Evolutionary conservation across 2,888 invertebrate genomes (phyloP), one percentile per base, ranked within the genome.

Genomic region (Antheraea assamensis): DNA sequence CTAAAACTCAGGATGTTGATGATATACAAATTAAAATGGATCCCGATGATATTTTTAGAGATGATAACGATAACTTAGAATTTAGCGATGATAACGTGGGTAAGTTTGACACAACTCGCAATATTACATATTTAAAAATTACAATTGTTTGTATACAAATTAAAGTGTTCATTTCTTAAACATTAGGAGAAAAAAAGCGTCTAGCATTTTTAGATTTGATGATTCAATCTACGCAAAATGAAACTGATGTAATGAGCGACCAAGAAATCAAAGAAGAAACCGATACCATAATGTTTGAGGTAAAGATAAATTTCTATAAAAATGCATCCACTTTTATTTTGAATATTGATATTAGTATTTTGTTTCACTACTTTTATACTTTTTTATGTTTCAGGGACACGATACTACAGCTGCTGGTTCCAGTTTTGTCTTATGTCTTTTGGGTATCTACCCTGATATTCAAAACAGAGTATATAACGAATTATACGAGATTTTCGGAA

Each of bases 281-380:
- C 0, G 97, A 97, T 83, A 98, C 97, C 0, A 98, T 98, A 75
- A 98, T 98, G 98, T 98, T 98, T 87, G 97, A 98, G 96, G 97
- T 96, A 87, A 80, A 61, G 21, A 15, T 5, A 61, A 61, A 61
- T 61, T 61, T 15, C 17, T 47, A 21, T 24, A 58, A 10, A 58
- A 24, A 24, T n/a, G 10, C 5, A 0, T n/a, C n/a, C 24, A 58
- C 8, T 58, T 5, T 58, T 52, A 21, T 21, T 52, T 52, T 52
- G 21, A 21, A 52, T 70, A 68, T 58, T 73, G 61, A 1, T 47
- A 19, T 49, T 13, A 47, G 30, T 35, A 30, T n/a, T 30, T 24
- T 19, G 30, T 15, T 42, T 49, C 15, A 24, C 24, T 3, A 5
- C 17, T 5, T 49, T 47, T 64, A 47, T 24, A 3, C 15, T 61